Evolutionary conservation across 2,797 vertebrate species (phyloP).

Genomic region (Sebastes nivosus): DNA sequence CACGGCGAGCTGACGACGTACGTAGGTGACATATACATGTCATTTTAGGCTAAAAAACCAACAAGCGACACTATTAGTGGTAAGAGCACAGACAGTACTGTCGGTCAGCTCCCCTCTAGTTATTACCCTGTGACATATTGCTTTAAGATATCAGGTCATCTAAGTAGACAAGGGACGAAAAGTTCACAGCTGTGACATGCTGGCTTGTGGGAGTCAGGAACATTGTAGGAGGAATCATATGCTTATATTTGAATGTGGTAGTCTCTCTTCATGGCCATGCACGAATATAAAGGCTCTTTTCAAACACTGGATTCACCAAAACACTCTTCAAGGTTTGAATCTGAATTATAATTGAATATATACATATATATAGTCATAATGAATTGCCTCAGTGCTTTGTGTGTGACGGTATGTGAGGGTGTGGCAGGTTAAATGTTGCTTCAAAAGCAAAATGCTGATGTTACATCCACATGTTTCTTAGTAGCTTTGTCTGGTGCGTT

Average conservation of each 20-base stretch:
- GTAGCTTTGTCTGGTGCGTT: slow-evolving; percentile 17
- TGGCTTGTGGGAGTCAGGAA: slow-evolving; percentile 66
- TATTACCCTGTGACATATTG: slow-evolving; percentile 58
- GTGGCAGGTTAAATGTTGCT: slow-evolving; percentile 7
- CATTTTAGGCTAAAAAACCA: slow-evolving; percentile 25
- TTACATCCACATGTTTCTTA: slow-evolving; percentile 22
- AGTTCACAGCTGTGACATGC: slow-evolving; percentile 76
- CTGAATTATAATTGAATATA: neutral
- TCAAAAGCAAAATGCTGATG: slow-evolving; percentile 6
- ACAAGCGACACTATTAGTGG: slow-evolving; percentile 22
- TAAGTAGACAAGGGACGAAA: slow-evolving; percentile 77
- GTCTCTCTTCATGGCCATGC: slow-evolving; percentile 44
- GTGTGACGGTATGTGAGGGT: neutral
- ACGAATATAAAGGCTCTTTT: slow-evolving; percentile 23
- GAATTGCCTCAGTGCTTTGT: neutral
- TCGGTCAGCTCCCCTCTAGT: slow-evolving; percentile 38
- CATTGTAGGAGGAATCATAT: slow-evolving; percentile 66
- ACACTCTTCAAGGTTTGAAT: slow-evolving; percentile 3
- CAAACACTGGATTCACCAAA: neutral
- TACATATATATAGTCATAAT: neutral
- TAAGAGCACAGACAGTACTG: slow-evolving; percentile 49
- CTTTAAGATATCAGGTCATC: slow-evolving; percentile 72
- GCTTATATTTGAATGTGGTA: slow-evolving; percentile 56
- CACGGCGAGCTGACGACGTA: neutral
- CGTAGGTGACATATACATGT: neutral